Base-by-base conservation (phyloP, 1,140 invertebrate species). In the Meloidogyne hapla region DNA sequence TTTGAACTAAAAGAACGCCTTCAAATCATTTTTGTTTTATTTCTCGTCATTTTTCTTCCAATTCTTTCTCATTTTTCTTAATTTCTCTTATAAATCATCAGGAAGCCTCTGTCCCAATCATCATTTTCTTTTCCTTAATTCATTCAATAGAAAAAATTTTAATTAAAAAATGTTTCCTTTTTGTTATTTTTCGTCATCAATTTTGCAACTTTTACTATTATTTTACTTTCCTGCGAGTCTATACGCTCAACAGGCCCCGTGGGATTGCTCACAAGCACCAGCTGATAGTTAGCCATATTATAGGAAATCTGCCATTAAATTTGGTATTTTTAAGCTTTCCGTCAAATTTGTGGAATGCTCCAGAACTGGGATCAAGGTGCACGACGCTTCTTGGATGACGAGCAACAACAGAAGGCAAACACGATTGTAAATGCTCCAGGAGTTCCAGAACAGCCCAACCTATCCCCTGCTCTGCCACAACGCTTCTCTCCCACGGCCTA, bases 381-480 rank as follows among this genome's bases (percentile, higher is more conserved):
- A n/a, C 79, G 81, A 33, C 72, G 70, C 26, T 61, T 68, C 28
- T 42, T 83, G n/a, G 42, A 38, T 0, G 63, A 84, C 21, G 74
- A 81, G 61, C 69, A 74, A 6, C 48, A 80, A 48, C 66, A 45
- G n/a, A 40, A 79, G 33, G 13, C n/a, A 21, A 82, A 84, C 48
- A 68, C 42, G 5, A 48, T 61, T 28, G 66, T 81, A 15, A 72
- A 69, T 48, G 85, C 84, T 15, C 84, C 84, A 15, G 84, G 77
- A 25, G 81, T 87, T 33, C 83, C 80, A n/a, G 76, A 78, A 40
- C 73, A 83, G 25, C 76, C 73, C 0, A 77, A 69, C 42, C 75
- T 85, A 13, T 83, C 76, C 15, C 76, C 76, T 23, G 61, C 76
- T 8, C 45, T 77, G 75, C 76, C 76, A 23, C 75, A 21, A 26